A percentile compares a stretch with the other conserved stretches of the same genome.
phyloP scores from a whole-genome alignment of 1,140 invertebrate species.

The Notospermus geniculatus region DNA sequence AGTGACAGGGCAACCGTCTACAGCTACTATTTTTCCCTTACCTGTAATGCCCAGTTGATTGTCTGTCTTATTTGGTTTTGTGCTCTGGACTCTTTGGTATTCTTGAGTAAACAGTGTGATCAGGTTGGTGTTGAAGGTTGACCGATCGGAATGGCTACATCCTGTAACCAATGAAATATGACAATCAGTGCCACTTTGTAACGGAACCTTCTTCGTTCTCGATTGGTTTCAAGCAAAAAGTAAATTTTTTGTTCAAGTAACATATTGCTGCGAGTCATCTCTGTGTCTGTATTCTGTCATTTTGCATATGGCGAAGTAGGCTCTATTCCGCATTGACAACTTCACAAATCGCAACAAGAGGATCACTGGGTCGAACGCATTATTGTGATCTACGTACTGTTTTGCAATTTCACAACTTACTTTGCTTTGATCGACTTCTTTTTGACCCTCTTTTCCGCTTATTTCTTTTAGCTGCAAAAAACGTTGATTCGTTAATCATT shows the following conservation, averaged over 20 bases:
- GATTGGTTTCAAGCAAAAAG: neutral
- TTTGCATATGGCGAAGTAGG: neutral
- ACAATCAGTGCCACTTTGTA: no score
- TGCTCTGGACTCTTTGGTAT: slow-evolving; percentile 51
- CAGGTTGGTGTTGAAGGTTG: slow-evolving; percentile 76
- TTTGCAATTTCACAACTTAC: no score
- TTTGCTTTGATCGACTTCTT: neutral
- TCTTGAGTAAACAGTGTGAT: slow-evolving; percentile 80
- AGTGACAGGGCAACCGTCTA: no score
- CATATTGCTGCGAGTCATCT: no score
- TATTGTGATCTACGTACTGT: no score
- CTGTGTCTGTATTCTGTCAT: no score
- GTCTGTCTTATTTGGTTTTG: neutral
- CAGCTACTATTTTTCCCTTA: no score
- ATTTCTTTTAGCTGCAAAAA: slow-evolving; percentile 3
- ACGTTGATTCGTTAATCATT: no score
- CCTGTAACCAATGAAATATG: slow-evolving; percentile 39
- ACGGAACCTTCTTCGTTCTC: neutral
- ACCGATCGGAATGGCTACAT: slow-evolving; percentile 72
- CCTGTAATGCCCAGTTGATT: slow-evolving; percentile 8
- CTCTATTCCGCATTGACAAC: neutral
- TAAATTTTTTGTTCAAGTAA: no score
- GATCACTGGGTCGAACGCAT: no score
- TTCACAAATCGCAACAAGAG: neutral
- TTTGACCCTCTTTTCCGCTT: slow-evolving; percentile 6